Percentiles rank a stretch among this genome's conserved stretches.
These are phyloP conservation scores for Acrossocheilus wenchowensis DNA, from an alignment of 2,797 vertebrate species.

Conservation along the genomic window DNA sequence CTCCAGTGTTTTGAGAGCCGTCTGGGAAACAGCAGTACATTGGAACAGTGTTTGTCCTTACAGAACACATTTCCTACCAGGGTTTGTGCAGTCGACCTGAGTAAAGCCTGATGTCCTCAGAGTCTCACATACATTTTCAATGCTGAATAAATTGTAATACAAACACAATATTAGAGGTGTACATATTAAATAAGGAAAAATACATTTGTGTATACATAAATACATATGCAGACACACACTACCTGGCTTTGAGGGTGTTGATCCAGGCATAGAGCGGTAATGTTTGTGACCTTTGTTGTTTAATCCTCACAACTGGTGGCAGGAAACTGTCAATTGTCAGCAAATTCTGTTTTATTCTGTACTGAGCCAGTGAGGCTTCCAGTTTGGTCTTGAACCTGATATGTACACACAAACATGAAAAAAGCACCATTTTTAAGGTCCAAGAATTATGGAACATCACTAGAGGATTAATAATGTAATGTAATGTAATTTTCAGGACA, in stretches of 20 bases:
- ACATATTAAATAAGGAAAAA: slow-evolving; percentile 13
- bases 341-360: slow-evolving; percentile 86
- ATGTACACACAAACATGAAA: slow-evolving; percentile 18
- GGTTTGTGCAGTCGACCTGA: slow-evolving; percentile 77
- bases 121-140: slow-evolving; percentile 78
- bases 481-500: background rate
- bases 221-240: background rate
- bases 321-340: slow-evolving; percentile 83
- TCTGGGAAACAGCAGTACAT: slow-evolving; percentile 86
- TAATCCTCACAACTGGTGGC: slow-evolving; percentile 80
- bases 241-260: slow-evolving; percentile 82
- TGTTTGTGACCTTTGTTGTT: slow-evolving; percentile 79
- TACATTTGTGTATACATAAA: background rate
- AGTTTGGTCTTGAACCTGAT: slow-evolving; percentile 87
- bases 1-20: slow-evolving; percentile 77
- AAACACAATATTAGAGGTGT: background rate
- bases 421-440: slow-evolving; percentile 1
- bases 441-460: background rate
- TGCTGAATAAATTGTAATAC: slow-evolving; percentile 67
- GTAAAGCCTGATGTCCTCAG: slow-evolving; percentile 76
- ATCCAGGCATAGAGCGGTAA: slow-evolving; percentile 89
- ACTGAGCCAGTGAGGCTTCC: slow-evolving; percentile 89
- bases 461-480: background rate
- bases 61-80: slow-evolving; percentile 77
- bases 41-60: slow-evolving; percentile 84